phyloP scores from a whole-genome alignment of 2,113 vertebrate species.

The Promerops cafer region DNA sequence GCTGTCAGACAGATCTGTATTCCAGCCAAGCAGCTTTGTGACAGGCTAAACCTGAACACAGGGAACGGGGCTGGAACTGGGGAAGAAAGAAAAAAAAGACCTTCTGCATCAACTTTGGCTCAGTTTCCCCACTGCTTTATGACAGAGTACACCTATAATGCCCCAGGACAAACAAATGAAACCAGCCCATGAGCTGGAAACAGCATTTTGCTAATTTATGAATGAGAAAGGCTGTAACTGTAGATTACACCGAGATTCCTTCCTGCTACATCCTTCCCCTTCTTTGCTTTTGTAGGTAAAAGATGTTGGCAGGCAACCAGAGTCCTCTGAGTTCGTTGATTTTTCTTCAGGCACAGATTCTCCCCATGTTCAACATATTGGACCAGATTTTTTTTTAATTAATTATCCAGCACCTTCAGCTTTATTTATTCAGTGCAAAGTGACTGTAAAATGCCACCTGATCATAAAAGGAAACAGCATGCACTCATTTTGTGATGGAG shows the following conservation, averaged over 20 bases:
- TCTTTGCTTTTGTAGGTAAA: neutral
- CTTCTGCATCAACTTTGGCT: neutral
- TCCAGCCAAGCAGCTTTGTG: conserved; percentile 67
- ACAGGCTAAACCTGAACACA: conserved; percentile 11
- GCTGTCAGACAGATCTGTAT: conserved; percentile 76
- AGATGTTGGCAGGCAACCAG: neutral
- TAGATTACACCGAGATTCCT: neutral
- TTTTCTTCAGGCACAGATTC: neutral
- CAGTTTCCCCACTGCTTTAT: neutral
- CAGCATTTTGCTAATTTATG: neutral
- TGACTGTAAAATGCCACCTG: conserved; percentile 22
- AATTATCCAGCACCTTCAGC: conserved; percentile 45
- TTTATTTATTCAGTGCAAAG: conserved; percentile 52
- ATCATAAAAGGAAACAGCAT: neutral
- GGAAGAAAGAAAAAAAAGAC: neutral
- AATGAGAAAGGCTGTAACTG: neutral
- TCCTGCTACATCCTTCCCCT: neutral
- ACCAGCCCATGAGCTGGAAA: neutral
- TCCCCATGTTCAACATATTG: neutral
- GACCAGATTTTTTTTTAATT: conserved; percentile 11
- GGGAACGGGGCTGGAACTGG: neutral
- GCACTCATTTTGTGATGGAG: neutral
- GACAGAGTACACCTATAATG: neutral
- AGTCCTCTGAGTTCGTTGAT: neutral
- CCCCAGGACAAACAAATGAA: neutral